A percentile compares a stretch with the other conserved stretches of the same genome.
These are phyloP conservation scores for Timema podura DNA, from an alignment of 2,888 invertebrate genomes.

Conservation along the genomic window DNA sequence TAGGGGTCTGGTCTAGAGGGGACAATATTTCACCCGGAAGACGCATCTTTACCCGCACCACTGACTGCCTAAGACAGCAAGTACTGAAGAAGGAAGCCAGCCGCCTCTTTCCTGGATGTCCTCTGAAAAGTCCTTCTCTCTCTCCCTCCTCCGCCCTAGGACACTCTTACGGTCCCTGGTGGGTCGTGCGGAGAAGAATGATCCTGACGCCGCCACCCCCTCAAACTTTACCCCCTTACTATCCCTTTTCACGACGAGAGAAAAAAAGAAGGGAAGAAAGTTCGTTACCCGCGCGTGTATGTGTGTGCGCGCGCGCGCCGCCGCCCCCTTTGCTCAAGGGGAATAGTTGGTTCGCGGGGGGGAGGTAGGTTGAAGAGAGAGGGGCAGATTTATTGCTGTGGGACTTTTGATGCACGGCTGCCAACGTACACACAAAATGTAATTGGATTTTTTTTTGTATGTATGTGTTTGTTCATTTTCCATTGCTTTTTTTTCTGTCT, in stretches of 20 bases:
- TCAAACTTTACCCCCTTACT: neutral
- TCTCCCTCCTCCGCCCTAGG: conserved; percentile 5
- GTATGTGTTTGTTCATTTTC: too few relatives aligned
- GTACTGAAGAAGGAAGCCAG: conserved; percentile 7
- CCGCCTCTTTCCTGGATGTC: conserved; percentile 11
- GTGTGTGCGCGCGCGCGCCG: neutral
- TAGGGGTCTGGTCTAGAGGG: too few relatives aligned
- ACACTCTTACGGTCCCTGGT: conserved; percentile 9
- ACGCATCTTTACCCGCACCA: too few relatives aligned
- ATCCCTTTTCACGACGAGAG: neutral
- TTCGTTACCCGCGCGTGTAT: too few relatives aligned
- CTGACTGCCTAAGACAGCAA: neutral
- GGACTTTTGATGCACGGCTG: conserved; percentile 25
- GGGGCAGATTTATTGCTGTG: conserved; percentile 24
- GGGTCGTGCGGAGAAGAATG: conserved; percentile 15
- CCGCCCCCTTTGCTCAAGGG: neutral
- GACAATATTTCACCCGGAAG: too few relatives aligned
- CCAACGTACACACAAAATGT: conserved; percentile 24
- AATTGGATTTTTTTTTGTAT: conserved; percentile 12
- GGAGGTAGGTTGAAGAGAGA: neutral
- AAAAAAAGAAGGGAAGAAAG: neutral
- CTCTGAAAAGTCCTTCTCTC: conserved; percentile 11
- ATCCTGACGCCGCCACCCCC: conserved; percentile 2
- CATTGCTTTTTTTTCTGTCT: too few relatives aligned
- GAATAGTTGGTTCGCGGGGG: conserved; percentile 16